A percentile compares a stretch with the other conserved stretches of the same genome.
Conservation (phyloP, 1,140 invertebrate species). For the Popillia japonica region DNA sequence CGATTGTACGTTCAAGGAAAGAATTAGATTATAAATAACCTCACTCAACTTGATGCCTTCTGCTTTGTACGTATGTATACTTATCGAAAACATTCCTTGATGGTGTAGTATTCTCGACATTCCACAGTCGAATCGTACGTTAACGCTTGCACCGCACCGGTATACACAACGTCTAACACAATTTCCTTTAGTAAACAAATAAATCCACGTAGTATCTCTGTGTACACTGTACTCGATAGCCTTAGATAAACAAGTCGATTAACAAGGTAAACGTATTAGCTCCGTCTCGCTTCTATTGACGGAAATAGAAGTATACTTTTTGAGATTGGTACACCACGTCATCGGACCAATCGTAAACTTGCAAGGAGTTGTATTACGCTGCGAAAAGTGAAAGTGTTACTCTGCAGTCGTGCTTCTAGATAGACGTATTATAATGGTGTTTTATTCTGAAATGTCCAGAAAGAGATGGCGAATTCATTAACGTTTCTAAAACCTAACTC, state of each 20-base stretch:
- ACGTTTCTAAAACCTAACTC: neutral
- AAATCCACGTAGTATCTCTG: conserved; percentile 6
- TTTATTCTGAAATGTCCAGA: neutral
- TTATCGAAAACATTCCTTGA: too few species aligned
- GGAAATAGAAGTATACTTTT: neutral
- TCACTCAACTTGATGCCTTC: too few species aligned
- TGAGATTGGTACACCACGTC: neutral
- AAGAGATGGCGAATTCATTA: conserved; percentile 14
- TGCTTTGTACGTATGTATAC: too few species aligned
- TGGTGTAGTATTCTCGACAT: too few species aligned
- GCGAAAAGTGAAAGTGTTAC: neutral
- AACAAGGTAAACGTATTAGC: neutral
- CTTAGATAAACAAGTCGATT: neutral
- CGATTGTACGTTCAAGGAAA: too few species aligned
- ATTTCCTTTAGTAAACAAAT: conserved; percentile 16
- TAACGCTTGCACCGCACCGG: too few species aligned
- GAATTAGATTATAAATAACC: too few species aligned
- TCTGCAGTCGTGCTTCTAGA: neutral
- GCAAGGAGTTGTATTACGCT: neutral
- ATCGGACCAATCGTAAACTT: neutral
- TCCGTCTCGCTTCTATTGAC: neutral
- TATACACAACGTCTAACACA: neutral
- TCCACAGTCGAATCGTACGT: too few species aligned
- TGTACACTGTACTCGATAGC: neutral
- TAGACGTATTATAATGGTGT: neutral